Conservation (phyloP, 2,888 invertebrate species). For the Agriotes lineatus region DNA sequence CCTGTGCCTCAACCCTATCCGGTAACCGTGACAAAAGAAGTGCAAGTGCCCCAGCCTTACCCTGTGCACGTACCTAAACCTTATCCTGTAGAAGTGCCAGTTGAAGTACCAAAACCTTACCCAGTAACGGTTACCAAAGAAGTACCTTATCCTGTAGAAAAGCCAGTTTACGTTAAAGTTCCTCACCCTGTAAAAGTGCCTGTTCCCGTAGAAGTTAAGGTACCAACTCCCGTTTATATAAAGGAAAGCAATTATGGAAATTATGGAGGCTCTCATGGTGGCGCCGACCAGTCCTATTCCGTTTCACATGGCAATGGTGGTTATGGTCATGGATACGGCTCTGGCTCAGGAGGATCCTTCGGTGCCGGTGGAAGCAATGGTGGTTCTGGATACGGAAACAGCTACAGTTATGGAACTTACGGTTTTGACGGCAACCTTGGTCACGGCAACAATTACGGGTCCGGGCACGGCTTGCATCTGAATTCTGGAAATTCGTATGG, state of each 20-base stretch:
- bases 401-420: background rate
- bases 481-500: background rate
- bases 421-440: background rate
- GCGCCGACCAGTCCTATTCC: background rate
- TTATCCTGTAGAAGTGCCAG: conserved; percentile 45
- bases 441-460: background rate
- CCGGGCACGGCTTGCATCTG: background rate
- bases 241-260: conserved; percentile 20
- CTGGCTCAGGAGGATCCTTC: background rate
- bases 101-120: conserved; percentile 47
- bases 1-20: conserved; percentile 60
- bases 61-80: conserved; percentile 53
- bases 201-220: conserved; percentile 49
- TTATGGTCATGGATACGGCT: background rate
- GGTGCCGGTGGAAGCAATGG: background rate
- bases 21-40: conserved; percentile 55
- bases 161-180: conserved; percentile 43
- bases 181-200: conserved; percentile 38
- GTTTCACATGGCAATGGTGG: background rate
- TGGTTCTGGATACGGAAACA: background rate
- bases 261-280: background rate
- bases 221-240: conserved; percentile 32
- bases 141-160: conserved; percentile 41
- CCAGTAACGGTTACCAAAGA: conserved; percentile 42
- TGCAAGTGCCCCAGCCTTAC: conserved; percentile 56